Percentiles rank a stretch among this genome's conserved stretches.
Evolutionary conservation across 2,888 invertebrate genomes (phyloP).

Genomic region (Geophilus truncorum): DNA sequence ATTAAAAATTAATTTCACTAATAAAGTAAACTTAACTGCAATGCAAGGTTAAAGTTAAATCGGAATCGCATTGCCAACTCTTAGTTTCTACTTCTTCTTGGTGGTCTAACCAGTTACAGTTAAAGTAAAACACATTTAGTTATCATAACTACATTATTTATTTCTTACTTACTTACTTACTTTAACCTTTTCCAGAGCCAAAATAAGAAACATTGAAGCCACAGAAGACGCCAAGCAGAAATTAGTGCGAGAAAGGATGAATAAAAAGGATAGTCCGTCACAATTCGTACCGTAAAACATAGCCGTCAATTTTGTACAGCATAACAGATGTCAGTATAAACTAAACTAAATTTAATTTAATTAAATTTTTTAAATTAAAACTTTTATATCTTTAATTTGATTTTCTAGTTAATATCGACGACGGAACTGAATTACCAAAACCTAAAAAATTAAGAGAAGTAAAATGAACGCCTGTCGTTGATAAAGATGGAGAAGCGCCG

Average conservation of each 20-base stretch:
- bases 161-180: no score
- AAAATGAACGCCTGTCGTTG: conserved; percentile 45
- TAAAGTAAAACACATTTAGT: no score
- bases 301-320: conserved; percentile 97
- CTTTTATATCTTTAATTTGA: no score
- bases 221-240: conserved; percentile 97
- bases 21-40: no score
- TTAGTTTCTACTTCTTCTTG: no score
- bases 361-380: not conserved
- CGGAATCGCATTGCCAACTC: no score
- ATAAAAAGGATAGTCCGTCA: conserved; percentile 86
- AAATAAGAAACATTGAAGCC: conserved; percentile 97
- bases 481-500: conserved; percentile 42
- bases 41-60: no score
- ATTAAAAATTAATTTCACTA: no score
- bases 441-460: conserved; percentile 56
- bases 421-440: conserved; percentile 53
- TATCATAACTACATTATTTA: no score
- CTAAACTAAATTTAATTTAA: no score
- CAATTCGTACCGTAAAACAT: conserved; percentile 96
- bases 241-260: conserved; percentile 78
- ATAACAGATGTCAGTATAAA: conserved; percentile 91
- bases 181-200: conserved; percentile 66
- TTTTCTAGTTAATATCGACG: conserved; percentile 77
- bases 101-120: no score